A percentile compares a stretch with the other conserved stretches of the same genome.
Evolutionary conservation across 2,888 invertebrate species (phyloP).

Genomic region (Plagiodera versicolora): DNA sequence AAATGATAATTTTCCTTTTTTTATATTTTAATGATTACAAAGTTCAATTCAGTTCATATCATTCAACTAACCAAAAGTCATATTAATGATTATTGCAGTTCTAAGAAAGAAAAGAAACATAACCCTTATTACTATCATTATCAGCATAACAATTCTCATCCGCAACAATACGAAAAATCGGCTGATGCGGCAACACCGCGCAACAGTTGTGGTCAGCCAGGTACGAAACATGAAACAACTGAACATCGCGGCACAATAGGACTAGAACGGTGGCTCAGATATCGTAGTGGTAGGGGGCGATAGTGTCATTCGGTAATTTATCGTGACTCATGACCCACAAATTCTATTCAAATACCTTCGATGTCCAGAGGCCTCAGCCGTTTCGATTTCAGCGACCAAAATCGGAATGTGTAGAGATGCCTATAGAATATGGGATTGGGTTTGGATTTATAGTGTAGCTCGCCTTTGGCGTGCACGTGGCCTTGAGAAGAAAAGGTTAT

Average conservation of each 20-base stretch:
- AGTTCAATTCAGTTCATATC: no score
- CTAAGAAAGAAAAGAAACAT: no score
- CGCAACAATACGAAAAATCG: not conserved
- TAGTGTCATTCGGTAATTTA: constrained; percentile 28
- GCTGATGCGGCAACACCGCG: not conserved
- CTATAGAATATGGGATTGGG: not conserved
- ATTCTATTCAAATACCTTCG: constrained; percentile 23
- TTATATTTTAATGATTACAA: no score
- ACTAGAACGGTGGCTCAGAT: not conserved
- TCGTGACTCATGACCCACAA: constrained; percentile 28
- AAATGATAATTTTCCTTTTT: no score
- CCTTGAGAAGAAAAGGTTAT: not conserved
- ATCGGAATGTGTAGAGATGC: not conserved
- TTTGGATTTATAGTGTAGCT: not conserved
- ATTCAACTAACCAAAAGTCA: no score
- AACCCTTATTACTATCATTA: not conserved
- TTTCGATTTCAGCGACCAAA: constrained; percentile 1
- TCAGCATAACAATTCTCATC: no score
- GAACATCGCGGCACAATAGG: constrained; percentile 19
- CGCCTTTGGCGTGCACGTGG: not conserved
- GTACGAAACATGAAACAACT: constrained; percentile 18
- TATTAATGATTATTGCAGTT: no score
- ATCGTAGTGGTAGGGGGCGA: constrained; percentile 16
- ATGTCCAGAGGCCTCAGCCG: constrained; percentile 21
- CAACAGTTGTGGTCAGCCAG: constrained; percentile 12